Percentiles rank a stretch among this genome's conserved stretches.
These are phyloP conservation scores for Aelia acuminata DNA, from an alignment of 2,888 invertebrate species.

Conservation along the genomic window DNA sequence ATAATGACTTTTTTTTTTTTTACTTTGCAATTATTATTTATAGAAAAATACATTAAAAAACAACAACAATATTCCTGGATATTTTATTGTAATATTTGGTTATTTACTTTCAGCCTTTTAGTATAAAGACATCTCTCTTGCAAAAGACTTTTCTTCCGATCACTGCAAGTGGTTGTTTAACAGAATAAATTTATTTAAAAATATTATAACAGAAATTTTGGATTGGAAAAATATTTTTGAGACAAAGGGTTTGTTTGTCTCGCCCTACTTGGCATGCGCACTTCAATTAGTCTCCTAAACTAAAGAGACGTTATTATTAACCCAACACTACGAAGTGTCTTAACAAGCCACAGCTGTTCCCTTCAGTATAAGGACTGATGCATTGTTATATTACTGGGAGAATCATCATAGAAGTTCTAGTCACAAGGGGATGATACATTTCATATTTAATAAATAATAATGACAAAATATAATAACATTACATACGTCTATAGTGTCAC, in stretches of 20 bases:
- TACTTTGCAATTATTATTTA: too few species aligned
- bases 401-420: background rate
- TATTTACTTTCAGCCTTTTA: background rate
- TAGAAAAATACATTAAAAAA: too few species aligned
- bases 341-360: background rate
- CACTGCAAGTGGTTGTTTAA: background rate
- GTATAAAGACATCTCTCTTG: too few species aligned
- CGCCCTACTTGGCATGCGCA: background rate
- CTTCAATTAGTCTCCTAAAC: background rate
- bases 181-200: background rate
- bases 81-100: background rate
- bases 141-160: too few species aligned
- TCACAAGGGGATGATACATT: background rate
- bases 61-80: too few species aligned
- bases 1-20: too few species aligned
- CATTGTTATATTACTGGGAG: background rate
- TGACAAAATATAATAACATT: background rate
- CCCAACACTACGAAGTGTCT: background rate
- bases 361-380: background rate
- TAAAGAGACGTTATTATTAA: constrained; percentile 21
- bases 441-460: background rate
- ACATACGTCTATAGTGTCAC: background rate
- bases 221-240: background rate
- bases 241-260: background rate
- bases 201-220: background rate